Conservation (phyloP, 2,888 invertebrate species). For the Bugula neritina region DNA sequence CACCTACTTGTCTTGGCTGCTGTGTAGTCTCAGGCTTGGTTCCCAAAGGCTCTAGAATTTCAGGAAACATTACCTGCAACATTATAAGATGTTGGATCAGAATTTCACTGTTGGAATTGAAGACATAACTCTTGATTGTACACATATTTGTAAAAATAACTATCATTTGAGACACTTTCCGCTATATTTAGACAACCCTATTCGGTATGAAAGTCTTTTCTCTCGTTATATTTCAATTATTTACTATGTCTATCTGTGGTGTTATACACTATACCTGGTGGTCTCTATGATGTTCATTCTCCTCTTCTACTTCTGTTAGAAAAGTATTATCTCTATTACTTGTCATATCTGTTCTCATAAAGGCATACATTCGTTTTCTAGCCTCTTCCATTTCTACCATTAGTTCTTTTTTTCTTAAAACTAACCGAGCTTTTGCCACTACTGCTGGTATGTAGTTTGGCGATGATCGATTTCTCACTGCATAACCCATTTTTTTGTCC, state of each 20-base stretch:
- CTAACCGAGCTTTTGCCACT: slow-evolving; percentile 37
- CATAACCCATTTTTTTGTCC: slow-evolving; percentile 29
- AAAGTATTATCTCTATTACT: slow-evolving; percentile 8
- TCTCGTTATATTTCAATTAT: too few relatives aligned
- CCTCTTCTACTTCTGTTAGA: slow-evolving; percentile 17
- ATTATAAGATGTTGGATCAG: too few relatives aligned
- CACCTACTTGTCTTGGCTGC: background rate
- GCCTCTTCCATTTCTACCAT: slow-evolving; percentile 29
- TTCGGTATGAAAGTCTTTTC: background rate
- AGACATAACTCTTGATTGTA: too few relatives aligned
- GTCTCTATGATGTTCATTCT: background rate
- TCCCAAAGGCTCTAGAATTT: background rate
- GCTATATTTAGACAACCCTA: too few relatives aligned
- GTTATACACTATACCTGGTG: background rate
- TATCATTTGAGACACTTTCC: too few relatives aligned
- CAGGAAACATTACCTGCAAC: slow-evolving; percentile 6
- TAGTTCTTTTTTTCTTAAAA: slow-evolving; percentile 35
- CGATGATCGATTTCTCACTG: background rate
- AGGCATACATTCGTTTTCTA: slow-evolving; percentile 16
- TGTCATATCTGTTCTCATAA: background rate
- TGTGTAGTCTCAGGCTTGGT: background rate
- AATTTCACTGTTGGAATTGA: too few relatives aligned
- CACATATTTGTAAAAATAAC: too few relatives aligned
- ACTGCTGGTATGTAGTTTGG: slow-evolving; percentile 32
- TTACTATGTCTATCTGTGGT: background rate